Conservation (phyloP, 2,888 invertebrate genomes). For the Stictocephala bisonia region DNA sequence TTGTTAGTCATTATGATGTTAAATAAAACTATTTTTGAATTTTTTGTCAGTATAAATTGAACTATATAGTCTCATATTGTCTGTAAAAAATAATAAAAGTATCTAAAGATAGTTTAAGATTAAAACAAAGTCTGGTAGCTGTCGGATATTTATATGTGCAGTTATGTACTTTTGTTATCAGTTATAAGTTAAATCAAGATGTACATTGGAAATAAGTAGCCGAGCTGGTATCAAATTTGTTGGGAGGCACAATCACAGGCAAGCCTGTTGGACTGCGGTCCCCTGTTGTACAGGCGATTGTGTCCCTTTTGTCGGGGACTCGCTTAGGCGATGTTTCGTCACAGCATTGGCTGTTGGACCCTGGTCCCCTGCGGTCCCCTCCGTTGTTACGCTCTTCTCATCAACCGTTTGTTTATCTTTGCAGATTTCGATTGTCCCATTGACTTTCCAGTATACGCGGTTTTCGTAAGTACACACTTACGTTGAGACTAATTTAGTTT, state of each 20-base stretch:
- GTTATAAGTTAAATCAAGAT: background rate
- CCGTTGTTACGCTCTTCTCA: background rate
- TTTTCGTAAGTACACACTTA: slow-evolving; percentile 38
- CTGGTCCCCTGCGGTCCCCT: slow-evolving; percentile 28
- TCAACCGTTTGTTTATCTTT: slow-evolving; percentile 24
- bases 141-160: no score
- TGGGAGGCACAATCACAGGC: slow-evolving; percentile 36
- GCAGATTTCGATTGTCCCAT: slow-evolving; percentile 18
- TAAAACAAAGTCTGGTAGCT: no score
- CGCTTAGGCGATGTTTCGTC: slow-evolving; percentile 24
- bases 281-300: slow-evolving; percentile 38
- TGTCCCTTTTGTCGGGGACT: slow-evolving; percentile 16
- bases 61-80: no score
- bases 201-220: slow-evolving; percentile 12
- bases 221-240: no score
- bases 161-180: no score
- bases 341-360: slow-evolving; percentile 33
- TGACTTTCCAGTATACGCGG: background rate
- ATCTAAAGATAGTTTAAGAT: no score
- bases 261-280: slow-evolving; percentile 42
- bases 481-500: slow-evolving; percentile 38
- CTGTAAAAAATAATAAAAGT: no score
- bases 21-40: no score
- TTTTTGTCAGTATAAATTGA: no score
- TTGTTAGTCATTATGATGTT: no score